These are phyloP conservation scores for Anoura caudifer DNA, from an alignment of 2,113 vertebrate genomes.

Conservation along the genomic window DNA sequence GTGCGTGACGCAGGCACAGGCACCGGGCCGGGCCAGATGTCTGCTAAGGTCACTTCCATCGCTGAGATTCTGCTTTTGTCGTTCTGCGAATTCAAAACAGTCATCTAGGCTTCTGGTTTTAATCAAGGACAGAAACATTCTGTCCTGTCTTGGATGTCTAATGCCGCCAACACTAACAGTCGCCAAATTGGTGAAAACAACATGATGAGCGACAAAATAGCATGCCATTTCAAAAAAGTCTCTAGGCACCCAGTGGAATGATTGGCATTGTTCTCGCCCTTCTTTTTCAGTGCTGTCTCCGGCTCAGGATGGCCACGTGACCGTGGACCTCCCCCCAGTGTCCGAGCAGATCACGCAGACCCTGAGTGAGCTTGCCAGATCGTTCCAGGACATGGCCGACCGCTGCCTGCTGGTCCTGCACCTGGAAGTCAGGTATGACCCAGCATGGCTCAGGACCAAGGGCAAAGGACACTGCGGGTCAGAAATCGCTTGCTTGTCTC, in stretches of 20 bases:
- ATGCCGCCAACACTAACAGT: background rate
- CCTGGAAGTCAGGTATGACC: constrained; percentile 94
- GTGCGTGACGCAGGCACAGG: background rate
- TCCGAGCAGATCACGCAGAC: constrained; percentile 96
- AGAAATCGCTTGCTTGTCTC: background rate
- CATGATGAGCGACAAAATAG: background rate
- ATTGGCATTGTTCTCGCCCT: background rate
- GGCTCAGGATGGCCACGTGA: constrained; percentile 86
- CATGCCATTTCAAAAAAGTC: background rate
- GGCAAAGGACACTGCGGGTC: background rate
- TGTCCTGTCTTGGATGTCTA: background rate
- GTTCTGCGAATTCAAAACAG: constrained; percentile 22
- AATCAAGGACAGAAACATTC: constrained; percentile 19
- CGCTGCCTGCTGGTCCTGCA: constrained; percentile 95
- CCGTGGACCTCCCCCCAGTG: constrained; percentile 86
- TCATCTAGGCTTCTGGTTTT: background rate
- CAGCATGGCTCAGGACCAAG: background rate
- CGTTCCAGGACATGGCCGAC: constrained; percentile 97
- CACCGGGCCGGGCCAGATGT: background rate
- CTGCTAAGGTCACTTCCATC: background rate
- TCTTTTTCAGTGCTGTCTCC: constrained; percentile 82
- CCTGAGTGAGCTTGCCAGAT: constrained; percentile 89
- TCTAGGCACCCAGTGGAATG: background rate
- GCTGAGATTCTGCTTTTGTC: background rate
- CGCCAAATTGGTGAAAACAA: background rate